phyloP scores from a whole-genome alignment of 2,888 invertebrate genomes.

The Steinernema carpocapsae region DNA sequence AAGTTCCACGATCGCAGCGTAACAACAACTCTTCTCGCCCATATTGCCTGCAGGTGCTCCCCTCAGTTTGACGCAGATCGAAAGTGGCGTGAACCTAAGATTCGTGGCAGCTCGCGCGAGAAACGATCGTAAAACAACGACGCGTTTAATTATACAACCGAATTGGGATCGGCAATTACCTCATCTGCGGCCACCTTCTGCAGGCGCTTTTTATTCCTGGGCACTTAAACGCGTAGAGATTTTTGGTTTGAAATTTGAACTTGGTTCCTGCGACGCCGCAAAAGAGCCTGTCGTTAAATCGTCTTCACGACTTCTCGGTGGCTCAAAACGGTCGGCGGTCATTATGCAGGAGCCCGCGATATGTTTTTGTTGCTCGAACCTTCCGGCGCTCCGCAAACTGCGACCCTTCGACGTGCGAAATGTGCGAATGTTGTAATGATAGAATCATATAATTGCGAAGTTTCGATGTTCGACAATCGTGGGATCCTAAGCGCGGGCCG shows the following conservation, averaged over 20 bases:
- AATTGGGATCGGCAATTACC: background rate
- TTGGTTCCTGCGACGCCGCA: background rate
- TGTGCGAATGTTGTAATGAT: constrained; percentile 26
- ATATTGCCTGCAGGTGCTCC: background rate
- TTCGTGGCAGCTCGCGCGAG: background rate
- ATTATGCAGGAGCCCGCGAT: background rate
- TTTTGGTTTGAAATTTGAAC: background rate
- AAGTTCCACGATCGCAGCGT: too few species aligned
- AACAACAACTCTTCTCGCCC: too few species aligned
- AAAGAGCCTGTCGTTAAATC: too few species aligned
- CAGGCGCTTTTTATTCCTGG: background rate
- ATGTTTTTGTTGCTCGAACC: background rate
- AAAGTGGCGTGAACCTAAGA: constrained; percentile 1
- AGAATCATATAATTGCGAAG: constrained; percentile 26
- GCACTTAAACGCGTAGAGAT: background rate
- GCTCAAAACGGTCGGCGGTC: too few species aligned
- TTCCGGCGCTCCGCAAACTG: background rate
- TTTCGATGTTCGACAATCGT: constrained; percentile 21
- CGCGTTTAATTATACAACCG: constrained; percentile 4
- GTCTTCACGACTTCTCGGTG: too few species aligned
- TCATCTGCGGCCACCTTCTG: background rate
- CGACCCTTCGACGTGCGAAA: background rate
- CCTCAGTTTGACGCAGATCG: background rate
- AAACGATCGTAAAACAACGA: constrained; percentile 5
- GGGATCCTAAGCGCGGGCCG: background rate